Evolutionary conservation across 53 echinoderm and acorn worm genomes (phyloP).

Genomic region (Paracentrotus lividus): DNA sequence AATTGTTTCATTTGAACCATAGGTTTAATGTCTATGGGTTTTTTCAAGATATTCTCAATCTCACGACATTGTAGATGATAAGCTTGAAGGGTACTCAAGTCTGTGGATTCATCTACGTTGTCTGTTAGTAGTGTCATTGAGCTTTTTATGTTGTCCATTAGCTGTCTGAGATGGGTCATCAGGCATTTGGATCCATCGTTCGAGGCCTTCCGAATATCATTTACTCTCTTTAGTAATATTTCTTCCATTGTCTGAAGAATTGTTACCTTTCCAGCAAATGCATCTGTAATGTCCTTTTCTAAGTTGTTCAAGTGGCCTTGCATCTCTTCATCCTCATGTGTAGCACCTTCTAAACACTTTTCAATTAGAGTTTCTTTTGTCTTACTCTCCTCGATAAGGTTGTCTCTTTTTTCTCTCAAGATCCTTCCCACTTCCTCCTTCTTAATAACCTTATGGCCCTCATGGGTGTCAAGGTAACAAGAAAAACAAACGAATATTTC

Average conservation of each 20-base stretch:
- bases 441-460: neutral
- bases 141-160: neutral
- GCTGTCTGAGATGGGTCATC: neutral
- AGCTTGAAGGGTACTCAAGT: neutral
- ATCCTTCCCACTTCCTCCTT: neutral
- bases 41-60: too few species aligned
- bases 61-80: neutral
- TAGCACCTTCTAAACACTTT: neutral
- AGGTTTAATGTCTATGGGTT: neutral
- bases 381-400: neutral
- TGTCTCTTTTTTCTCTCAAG: neutral
- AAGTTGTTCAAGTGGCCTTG: neutral
- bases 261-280: too few species aligned
- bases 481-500: neutral
- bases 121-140: neutral
- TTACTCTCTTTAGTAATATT: neutral
- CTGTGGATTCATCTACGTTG: neutral
- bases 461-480: constrained; percentile 3
- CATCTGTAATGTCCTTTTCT: neutral
- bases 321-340: neutral
- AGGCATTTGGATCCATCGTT: neutral
- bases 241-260: neutral
- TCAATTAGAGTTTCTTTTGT: neutral
- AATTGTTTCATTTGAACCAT: neutral
- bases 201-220: too few species aligned